A percentile compares a stretch with the other conserved stretches of the same genome.
Evolutionary conservation across 2,888 invertebrate genomes (phyloP).

Genomic region (Hemithea aestivaria): DNA sequence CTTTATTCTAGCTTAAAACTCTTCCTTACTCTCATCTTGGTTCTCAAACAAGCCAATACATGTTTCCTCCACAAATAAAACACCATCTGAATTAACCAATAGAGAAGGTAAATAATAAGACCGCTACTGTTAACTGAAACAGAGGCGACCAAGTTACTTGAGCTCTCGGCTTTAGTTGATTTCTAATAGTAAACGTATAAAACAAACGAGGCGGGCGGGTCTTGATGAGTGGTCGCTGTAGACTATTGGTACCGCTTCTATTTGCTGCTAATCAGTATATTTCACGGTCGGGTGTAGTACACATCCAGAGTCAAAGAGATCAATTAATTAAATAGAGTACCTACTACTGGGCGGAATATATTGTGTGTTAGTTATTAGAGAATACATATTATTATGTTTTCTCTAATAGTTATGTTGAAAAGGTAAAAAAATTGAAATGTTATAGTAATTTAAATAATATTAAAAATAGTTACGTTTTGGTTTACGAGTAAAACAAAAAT

Average conservation of each 20-base stretch:
- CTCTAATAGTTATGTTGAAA: too few relatives aligned
- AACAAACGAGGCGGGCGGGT: slow-evolving; percentile 32
- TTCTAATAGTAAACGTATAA: slow-evolving; percentile 15
- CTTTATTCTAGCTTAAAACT: too few relatives aligned
- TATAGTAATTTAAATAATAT: too few relatives aligned
- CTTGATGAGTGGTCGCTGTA: slow-evolving; percentile 28
- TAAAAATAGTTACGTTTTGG: too few relatives aligned
- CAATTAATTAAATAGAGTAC: slow-evolving; percentile 34
- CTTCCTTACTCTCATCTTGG: too few relatives aligned
- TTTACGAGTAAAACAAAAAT: too few relatives aligned
- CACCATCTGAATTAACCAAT: slow-evolving; percentile 23
- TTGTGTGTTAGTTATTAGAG: too few relatives aligned
- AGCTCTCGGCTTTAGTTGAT: slow-evolving; percentile 18
- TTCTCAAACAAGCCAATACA: too few relatives aligned
- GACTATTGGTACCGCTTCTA: slow-evolving; percentile 29
- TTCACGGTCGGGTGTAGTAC: slow-evolving; percentile 40
- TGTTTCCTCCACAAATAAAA: slow-evolving; percentile 2
- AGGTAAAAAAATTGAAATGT: too few relatives aligned
- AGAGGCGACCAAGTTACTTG: slow-evolving; percentile 27
- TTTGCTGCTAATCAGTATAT: slow-evolving; percentile 45
- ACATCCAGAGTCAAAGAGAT: slow-evolving; percentile 34
- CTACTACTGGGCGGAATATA: too few relatives aligned
- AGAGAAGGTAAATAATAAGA: slow-evolving; percentile 34
- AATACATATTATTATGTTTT: too few relatives aligned
- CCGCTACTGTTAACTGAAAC: slow-evolving; percentile 37